Percentiles rank a stretch among this genome's conserved stretches.
These are phyloP conservation scores for Stenodema calcarata DNA, from an alignment of 2,888 invertebrate species.

Conservation along the genomic window DNA sequence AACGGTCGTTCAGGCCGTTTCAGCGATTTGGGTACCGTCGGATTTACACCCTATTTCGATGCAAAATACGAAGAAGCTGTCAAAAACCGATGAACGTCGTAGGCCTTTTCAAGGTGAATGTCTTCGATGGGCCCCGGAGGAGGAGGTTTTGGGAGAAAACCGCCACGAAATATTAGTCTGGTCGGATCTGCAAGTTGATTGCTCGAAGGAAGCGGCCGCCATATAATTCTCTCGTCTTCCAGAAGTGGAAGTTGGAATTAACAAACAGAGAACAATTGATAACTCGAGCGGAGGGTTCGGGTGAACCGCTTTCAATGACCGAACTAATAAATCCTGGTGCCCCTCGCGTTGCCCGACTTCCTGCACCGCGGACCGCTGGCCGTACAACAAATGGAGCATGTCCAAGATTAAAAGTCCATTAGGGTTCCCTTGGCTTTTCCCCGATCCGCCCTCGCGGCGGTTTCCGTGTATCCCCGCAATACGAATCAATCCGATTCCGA, in stretches of 20 bases:
- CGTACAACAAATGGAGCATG: slow-evolving; percentile 21
- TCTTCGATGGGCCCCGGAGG: too few relatives aligned
- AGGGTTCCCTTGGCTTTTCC: neutral
- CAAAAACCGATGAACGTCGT: too few relatives aligned
- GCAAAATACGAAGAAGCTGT: too few relatives aligned
- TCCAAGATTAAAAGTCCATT: slow-evolving; percentile 29
- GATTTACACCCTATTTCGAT: too few relatives aligned
- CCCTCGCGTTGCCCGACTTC: neutral
- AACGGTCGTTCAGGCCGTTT: too few relatives aligned
- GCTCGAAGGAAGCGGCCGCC: neutral
- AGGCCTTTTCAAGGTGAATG: too few relatives aligned
- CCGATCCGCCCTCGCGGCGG: neutral
- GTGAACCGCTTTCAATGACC: slow-evolving; percentile 32
- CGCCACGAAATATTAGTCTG: neutral
- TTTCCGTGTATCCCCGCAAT: too few relatives aligned
- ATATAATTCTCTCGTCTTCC: neutral
- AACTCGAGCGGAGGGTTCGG: neutral
- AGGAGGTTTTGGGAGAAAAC: too few relatives aligned
- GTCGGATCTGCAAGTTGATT: neutral
- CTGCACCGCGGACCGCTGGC: neutral
- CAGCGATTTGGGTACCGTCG: too few relatives aligned
- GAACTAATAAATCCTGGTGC: slow-evolving; percentile 16
- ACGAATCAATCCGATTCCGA: too few relatives aligned
- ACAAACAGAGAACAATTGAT: slow-evolving; percentile 32
- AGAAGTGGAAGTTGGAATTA: neutral